Base-by-base conservation (phyloP, 2,797 vertebrate species). In the Lepus townsendii region DNA sequence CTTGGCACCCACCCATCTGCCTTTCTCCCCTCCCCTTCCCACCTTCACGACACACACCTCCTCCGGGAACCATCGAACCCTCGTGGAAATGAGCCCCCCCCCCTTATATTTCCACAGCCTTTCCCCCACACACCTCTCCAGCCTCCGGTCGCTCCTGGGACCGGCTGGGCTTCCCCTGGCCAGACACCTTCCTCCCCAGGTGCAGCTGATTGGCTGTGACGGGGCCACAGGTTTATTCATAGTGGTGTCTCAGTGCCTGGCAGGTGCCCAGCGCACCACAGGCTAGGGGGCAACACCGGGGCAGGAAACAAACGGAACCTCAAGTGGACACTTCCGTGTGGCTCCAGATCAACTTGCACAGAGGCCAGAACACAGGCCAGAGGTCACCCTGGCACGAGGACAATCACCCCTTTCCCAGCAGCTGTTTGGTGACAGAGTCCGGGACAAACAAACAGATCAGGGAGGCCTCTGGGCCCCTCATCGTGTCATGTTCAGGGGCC, bases 381-480 rank as follows among this genome's bases (percentile, higher is more conserved):
- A 91, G 84, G 69, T 90, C 85, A 77, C 52, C 50, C 78, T 38
- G 54, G 17, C 78, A 66, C 38, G 47, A 50, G 60, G 60, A 88
- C 83, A 84, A 85, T 89, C 95, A 94, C 63, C 69, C 4, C 50
- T 97, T 96, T 93, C 90, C 93, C 63, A 87, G 92, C 96, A 96
- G 22, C 68, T 52, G 54, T 20, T 83, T 30, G 83, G 42, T 47
- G 90, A 93, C 96, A 96, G 97, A 97, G 96, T 97, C 75, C 96
- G 83, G 22, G 42, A 83, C 72, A 86, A 96, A 75, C 79, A 97
- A 97, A 97, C 38, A 96, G 57, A 88, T 42, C 95, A 83, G 62
- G 94, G 83, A 83, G 69, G 71, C 26, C 78, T 83, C 54, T 57
- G 32, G 38, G 68, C 50, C n/a, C 32, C 54, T 80, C 2, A 0